Conservation (phyloP, 1,140 invertebrate species). For the Ylistrum balloti region DNA sequence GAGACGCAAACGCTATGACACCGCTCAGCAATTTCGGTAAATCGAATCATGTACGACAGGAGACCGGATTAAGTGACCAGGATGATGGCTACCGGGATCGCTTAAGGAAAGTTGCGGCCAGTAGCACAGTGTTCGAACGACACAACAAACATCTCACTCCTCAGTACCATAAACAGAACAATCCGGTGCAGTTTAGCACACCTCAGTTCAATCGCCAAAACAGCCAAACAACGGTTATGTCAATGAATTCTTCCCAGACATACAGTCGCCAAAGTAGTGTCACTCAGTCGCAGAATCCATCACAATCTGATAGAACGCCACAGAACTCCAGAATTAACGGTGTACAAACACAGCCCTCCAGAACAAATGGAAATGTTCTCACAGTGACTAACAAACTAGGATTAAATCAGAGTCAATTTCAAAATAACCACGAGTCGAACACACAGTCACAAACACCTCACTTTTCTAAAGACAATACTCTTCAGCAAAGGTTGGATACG, state of each 20-base stretch:
- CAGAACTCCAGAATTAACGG: slow-evolving; percentile 48
- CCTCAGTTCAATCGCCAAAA: background rate
- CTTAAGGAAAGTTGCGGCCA: slow-evolving; percentile 58
- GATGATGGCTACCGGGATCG: slow-evolving; percentile 63
- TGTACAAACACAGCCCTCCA: background rate
- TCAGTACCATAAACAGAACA: slow-evolving; percentile 34
- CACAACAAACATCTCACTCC: slow-evolving; percentile 46
- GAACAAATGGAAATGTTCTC: slow-evolving; percentile 34
- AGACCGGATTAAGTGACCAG: slow-evolving; percentile 50
- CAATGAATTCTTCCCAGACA: slow-evolving; percentile 10
- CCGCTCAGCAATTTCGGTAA: slow-evolving; percentile 51
- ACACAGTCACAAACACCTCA: slow-evolving; percentile 45
- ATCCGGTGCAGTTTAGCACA: slow-evolving; percentile 33
- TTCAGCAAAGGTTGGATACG: background rate
- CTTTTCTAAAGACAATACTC: slow-evolving; percentile 47
- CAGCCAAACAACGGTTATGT: background rate
- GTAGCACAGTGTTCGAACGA: slow-evolving; percentile 58
- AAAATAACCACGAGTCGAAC: slow-evolving; percentile 42
- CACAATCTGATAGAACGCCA: background rate
- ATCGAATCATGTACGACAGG: slow-evolving; percentile 55
- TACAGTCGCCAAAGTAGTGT: slow-evolving; percentile 51
- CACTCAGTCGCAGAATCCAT: slow-evolving; percentile 40
- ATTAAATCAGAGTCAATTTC: background rate
- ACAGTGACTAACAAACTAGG: background rate
- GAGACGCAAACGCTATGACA: slow-evolving; percentile 46